Evolutionary conservation across 2,797 vertebrate genomes (phyloP), one percentile per base, ranked within the genome.

Genomic region (Vultur gryphus): DNA sequence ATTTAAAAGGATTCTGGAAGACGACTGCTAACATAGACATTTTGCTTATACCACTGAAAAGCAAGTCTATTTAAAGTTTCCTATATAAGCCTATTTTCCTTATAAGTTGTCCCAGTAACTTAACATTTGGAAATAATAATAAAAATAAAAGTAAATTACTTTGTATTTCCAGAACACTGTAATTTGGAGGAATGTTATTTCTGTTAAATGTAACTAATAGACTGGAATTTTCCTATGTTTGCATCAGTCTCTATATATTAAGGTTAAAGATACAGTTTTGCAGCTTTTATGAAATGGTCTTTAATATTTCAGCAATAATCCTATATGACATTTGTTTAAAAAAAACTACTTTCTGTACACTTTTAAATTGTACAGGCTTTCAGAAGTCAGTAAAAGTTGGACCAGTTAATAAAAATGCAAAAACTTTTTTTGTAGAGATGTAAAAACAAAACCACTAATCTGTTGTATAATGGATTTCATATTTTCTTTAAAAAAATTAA

Each of bases 91-190:
- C 96, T 97, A 93, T 96, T 97, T 97, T 97, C 97, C 95, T 84
- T 94, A 90, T 95, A 95, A 96, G 81, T 94, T 96, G 92, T 97
- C 96, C 97, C 97, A 94, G 87, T 98, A 98, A 97, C 93, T 96
- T 98, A 97, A 97, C 95, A 97, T 97, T 98, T 96, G 97, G 94
- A 94, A 97, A 97, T 93, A 82, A 96, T 95, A 88, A 96, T 86
- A 76, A 97, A 97, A 97, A 93, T 46, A 76, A 97, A 97, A 96
- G 73, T 94, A 89, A 97, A 97, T 97, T 92, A 87, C 95, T 96
- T 95, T 97, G 94, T 98, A 96, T 98, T 98, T 98, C 98, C 98
- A 98, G 97, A 98, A 98, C 98, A 98, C 98, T 98, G 75, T 97
- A 97, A 98, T 97, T 98, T 97, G 96, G 94, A 96, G 97, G 87